Conservation (phyloP, 2,113 vertebrate species). For the Lepus americanus region DNA sequence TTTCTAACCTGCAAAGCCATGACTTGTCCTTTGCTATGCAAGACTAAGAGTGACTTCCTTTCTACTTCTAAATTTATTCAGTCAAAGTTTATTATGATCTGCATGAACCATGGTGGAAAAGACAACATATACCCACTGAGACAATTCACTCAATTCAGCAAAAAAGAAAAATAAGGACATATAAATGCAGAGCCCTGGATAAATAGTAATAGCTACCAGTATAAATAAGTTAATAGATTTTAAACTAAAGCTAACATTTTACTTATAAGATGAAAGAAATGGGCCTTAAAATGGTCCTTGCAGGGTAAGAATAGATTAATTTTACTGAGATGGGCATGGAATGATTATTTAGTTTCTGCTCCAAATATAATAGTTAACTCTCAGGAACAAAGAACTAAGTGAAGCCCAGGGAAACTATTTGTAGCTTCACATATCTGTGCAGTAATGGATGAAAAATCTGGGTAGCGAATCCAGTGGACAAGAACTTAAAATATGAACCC, state of each 20-base stretch:
- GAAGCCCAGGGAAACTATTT: not conserved
- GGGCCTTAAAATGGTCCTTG: not conserved
- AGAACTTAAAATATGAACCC: not conserved
- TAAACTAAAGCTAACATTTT: conserved; percentile 21
- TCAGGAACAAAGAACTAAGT: conserved; percentile 6
- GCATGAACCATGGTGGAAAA: not conserved
- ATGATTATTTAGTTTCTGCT: not conserved
- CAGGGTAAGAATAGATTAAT: not conserved
- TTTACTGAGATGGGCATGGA: not conserved
- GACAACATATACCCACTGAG: not conserved
- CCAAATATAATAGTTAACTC: conserved; percentile 7
- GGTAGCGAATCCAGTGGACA: not conserved
- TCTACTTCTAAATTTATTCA: conserved; percentile 57
- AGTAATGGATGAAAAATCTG: not conserved
- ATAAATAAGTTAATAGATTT: not conserved
- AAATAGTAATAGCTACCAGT: not conserved
- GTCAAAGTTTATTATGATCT: conserved; percentile 45
- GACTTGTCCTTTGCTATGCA: not conserved
- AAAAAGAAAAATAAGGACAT: not conserved
- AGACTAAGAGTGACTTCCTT: conserved; percentile 38
- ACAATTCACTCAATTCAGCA: not conserved
- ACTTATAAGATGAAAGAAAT: conserved; percentile 29
- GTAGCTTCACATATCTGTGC: not conserved
- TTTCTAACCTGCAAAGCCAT: not conserved
- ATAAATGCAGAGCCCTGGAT: not conserved